These are phyloP conservation scores for Fundulus diaphanus DNA, from an alignment of 2,797 vertebrate species.

Conservation along the genomic window DNA sequence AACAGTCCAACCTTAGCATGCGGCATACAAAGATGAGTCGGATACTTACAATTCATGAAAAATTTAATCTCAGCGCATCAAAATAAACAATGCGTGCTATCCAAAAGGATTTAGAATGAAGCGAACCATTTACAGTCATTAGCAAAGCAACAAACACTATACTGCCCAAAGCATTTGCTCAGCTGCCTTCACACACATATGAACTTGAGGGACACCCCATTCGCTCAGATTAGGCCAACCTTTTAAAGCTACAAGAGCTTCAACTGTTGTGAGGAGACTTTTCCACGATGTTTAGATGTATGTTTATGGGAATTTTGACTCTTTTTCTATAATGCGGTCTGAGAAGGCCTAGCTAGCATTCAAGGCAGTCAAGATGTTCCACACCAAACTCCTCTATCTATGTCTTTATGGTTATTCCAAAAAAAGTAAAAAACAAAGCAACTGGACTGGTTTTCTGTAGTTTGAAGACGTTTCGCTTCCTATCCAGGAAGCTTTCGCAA, in stretches of 20 bases:
- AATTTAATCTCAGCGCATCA: slow-evolving; percentile 1
- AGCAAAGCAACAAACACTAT: slow-evolving; percentile 6
- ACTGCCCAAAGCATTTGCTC: background rate
- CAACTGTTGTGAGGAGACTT: background rate
- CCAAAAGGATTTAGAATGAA: slow-evolving; percentile 19
- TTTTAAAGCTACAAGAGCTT: background rate
- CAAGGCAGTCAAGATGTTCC: background rate
- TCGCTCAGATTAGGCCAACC: background rate
- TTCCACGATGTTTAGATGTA: background rate
- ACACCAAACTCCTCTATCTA: background rate
- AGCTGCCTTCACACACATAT: background rate
- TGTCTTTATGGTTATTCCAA: no score
- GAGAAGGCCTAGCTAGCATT: background rate
- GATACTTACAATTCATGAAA: slow-evolving; percentile 25
- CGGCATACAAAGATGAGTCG: slow-evolving; percentile 36
- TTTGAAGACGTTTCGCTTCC: no score
- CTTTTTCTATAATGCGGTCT: background rate
- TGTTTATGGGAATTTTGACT: background rate
- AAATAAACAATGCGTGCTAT: slow-evolving; percentile 34
- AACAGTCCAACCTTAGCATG: slow-evolving; percentile 14
- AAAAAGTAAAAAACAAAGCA: no score
- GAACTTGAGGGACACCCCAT: background rate
- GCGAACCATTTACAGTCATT: slow-evolving; percentile 32
- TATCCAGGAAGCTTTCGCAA: no score
- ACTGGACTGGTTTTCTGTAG: no score